Percentiles rank a stretch among this genome's conserved stretches.
Evolutionary conservation across 1,140 invertebrate species (phyloP).

Genomic region (Antheraea mylitta): DNA sequence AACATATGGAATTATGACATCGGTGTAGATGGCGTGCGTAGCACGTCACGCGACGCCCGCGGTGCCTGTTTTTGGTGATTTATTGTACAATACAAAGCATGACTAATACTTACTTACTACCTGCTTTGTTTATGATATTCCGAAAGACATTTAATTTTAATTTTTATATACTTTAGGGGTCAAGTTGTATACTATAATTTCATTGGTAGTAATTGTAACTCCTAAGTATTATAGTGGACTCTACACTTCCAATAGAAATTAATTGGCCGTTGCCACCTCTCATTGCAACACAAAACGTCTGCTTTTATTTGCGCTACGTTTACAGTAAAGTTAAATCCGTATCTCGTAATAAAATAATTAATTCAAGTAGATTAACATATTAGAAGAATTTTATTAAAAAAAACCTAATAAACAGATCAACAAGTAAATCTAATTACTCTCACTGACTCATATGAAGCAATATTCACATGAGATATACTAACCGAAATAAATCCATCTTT

Average conservation of each 20-base stretch:
- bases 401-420: neutral
- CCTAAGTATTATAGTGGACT: no score
- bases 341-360: no score
- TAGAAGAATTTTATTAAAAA: neutral
- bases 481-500: neutral
- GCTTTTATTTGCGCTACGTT: no score
- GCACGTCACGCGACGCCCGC: slow-evolving; percentile 52
- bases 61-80: slow-evolving; percentile 69
- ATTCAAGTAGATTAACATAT: neutral
- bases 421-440: neutral
- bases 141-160: neutral
- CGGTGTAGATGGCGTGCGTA: slow-evolving; percentile 35
- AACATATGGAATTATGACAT: slow-evolving; percentile 73
- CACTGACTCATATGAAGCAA: neutral
- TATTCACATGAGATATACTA: neutral
- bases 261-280: no score
- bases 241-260: no score
- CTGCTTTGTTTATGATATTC: slow-evolving; percentile 24
- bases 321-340: no score
- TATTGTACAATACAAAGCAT: slow-evolving; percentile 46
- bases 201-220: neutral
- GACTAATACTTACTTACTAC: slow-evolving; percentile 44
- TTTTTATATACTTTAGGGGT: neutral
- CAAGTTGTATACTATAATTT: neutral
- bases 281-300: no score